These are phyloP conservation scores for Pseudomyrmex dendroicus DNA, from an alignment of 1,140 invertebrate species.

Conservation along the genomic window DNA sequence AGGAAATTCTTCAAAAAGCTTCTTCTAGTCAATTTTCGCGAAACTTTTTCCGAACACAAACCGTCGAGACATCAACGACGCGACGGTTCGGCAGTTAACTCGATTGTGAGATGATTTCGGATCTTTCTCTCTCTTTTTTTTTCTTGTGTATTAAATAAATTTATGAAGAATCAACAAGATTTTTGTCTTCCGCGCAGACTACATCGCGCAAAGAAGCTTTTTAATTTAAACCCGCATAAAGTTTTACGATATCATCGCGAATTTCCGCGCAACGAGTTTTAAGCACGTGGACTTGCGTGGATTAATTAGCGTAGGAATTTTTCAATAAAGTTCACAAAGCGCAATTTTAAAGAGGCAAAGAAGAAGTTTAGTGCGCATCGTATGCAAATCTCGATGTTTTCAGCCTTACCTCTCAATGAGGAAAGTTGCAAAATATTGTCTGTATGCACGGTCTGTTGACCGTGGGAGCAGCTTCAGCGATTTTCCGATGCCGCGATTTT, in stretches of 20 bases:
- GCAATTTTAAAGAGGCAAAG: conserved; percentile 21
- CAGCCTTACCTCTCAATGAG: conserved; percentile 42
- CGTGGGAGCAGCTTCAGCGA: conserved; percentile 9
- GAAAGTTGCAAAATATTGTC: conserved; percentile 53
- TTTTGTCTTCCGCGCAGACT: no score
- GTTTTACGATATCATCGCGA: not conserved
- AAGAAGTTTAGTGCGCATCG: conserved; percentile 18
- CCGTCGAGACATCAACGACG: no score
- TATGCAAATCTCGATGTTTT: conserved; percentile 35
- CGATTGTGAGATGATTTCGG: no score
- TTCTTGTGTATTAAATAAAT: no score
- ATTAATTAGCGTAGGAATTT: conserved; percentile 16
- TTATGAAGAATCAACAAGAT: no score
- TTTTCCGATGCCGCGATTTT: not conserved
- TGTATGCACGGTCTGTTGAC: not conserved
- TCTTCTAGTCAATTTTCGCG: not conserved
- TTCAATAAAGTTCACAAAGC: conserved; percentile 24
- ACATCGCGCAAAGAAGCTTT: no score
- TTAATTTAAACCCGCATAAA: not conserved
- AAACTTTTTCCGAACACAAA: no score
- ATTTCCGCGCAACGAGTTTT: conserved; percentile 15
- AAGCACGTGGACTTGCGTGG: not conserved
- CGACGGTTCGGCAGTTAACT: no score
- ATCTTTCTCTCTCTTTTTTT: no score
- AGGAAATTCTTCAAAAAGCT: not conserved